Base-by-base conservation (phyloP, 2,888 invertebrate genomes). In the Odontocolon sp. region DNA sequence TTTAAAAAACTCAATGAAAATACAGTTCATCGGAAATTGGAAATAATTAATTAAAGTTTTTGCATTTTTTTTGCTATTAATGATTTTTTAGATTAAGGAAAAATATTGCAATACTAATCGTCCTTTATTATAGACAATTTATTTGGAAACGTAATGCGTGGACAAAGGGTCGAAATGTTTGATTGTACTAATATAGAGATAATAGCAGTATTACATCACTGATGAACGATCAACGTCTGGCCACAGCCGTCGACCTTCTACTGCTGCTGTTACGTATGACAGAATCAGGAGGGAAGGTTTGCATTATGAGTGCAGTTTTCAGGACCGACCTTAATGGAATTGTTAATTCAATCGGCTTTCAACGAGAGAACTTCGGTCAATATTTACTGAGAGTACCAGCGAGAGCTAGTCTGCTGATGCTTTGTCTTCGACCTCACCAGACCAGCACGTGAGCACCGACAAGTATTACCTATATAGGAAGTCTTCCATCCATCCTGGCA, bases 311-410 rank as follows among this genome's bases (percentile, higher is more conserved):
- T n/a, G n/a, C n/a, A 77, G 45, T 42, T 42, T 64, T 68, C 74
- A 75, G 76, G 14, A 64, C 68, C 78, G 79, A 79, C 83, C 81
- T 77, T 83, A 83, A 83, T 84, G 81, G 79, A 84, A 85, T 84
- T 80, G 84, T 82, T 84, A 81, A 84, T 83, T 85, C 81, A 80
- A 82, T 82, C 81, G 78, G 50, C 74, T 61, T 61, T 66, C 61
- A 66, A 56, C 47, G 47, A 42, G 71, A 79, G 79, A 77, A 74
- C 73, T 61, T 70, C 47, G 64, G 81, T 81, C 82, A 84, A 84
- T 81, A 85, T 85, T 85, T 81, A 80, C 79, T 54, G 63, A 79
- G 66, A 66, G 42, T 26, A 45, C 47, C 23, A 61, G 38, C 11
- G 36, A 36, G 68, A 64, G 42, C 50, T 45, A 8, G 40, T 42